Evolutionary conservation across 2,888 invertebrate species (phyloP).

Genomic region (Sipha maydis): DNA sequence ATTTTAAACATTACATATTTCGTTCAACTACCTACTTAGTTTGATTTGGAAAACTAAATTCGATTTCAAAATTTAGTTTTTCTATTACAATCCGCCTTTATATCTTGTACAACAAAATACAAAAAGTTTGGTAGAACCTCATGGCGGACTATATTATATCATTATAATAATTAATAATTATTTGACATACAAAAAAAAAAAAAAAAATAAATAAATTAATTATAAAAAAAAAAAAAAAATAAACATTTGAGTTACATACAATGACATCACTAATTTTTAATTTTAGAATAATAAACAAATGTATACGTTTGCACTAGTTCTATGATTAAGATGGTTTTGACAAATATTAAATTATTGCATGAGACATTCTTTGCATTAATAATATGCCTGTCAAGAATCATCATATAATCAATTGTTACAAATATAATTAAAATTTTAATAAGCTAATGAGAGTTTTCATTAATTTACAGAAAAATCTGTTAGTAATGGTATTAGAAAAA

Average conservation of each 20-base stretch:
- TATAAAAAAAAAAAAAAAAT: conserved; percentile 29
- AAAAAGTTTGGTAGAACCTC: conserved; percentile 25
- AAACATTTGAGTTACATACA: conserved; percentile 17
- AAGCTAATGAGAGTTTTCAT: no score
- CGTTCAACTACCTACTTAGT: conserved; percentile 42
- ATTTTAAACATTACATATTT: conserved; percentile 55
- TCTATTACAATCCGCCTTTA: conserved; percentile 51
- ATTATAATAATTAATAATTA: not conserved
- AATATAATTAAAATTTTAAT: no score
- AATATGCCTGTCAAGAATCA: no score
- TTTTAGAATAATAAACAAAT: conserved; percentile 51
- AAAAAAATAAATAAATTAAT: no score
- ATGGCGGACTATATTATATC: conserved; percentile 6
- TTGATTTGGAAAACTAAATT: conserved; percentile 54
- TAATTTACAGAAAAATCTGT: no score
- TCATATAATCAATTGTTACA: no score
- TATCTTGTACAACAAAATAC: conserved; percentile 8
- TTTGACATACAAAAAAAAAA: conserved; percentile 42
- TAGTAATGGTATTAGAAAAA: not conserved
- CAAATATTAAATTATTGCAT: conserved; percentile 4
- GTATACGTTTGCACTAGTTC: not conserved
- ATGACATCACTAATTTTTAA: conserved; percentile 14
- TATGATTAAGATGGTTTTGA: not conserved
- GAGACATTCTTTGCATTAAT: not conserved
- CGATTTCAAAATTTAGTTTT: conserved; percentile 48